phyloP scores from a whole-genome alignment of 2,113 vertebrate species.

The Tachuris rubrigastra region DNA sequence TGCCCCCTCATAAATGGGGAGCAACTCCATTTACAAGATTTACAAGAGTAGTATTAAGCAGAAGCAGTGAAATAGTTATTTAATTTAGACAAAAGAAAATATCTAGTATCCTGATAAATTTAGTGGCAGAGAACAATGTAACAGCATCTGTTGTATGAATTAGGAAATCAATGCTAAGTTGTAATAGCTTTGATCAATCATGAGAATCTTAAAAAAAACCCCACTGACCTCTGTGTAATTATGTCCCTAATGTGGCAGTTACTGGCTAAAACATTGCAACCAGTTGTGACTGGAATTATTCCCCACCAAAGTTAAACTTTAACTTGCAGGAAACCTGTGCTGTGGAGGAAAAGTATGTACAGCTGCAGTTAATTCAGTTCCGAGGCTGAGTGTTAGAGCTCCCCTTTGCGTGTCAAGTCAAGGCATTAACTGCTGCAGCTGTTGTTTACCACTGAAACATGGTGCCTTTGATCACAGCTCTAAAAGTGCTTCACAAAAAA shows the following conservation, averaged over 20 bases:
- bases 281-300: not conserved
- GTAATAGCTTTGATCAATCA: not conserved
- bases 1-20: not conserved
- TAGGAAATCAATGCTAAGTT: not conserved
- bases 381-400: not conserved
- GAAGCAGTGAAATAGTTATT: not conserved
- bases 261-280: constrained; percentile 7
- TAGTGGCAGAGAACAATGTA: not conserved
- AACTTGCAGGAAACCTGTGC: constrained; percentile 22
- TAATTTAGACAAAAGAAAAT: not conserved
- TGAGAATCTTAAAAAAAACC: not conserved
- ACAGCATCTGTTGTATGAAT: not conserved
- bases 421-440: not conserved
- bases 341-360: constrained; percentile 21
- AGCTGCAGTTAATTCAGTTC: not conserved
- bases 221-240: not conserved
- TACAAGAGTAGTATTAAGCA: not conserved
- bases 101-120: not conserved
- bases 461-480: not conserved
- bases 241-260: constrained; percentile 3
- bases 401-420: not conserved
- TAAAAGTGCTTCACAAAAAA: not conserved
- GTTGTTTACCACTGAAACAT: not conserved
- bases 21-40: not conserved
- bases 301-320: constrained; percentile 18